Evolutionary conservation across 37 sponge, comb jelly and placozoan genomes (phyloP).

Genomic region (Diacarnus erythraeanus): DNA sequence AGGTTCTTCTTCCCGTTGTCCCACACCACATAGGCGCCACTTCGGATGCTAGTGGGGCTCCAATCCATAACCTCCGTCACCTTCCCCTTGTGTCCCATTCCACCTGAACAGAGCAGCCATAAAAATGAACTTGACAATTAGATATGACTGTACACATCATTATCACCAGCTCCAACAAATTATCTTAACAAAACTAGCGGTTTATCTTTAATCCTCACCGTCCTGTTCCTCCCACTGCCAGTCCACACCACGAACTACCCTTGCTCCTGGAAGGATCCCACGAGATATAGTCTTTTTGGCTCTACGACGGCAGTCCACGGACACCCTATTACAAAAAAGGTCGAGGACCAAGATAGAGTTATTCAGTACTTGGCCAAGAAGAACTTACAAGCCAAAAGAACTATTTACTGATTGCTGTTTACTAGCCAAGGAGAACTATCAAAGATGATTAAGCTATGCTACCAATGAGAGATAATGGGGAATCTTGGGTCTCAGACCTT

Average conservation of each 20-base stretch:
- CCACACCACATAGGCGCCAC: constrained; percentile 82
- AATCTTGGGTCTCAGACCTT: too few relatives aligned
- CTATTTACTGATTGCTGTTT: too few relatives aligned
- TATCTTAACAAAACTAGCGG: not conserved
- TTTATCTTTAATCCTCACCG: constrained; percentile 41
- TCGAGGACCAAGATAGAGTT: too few relatives aligned
- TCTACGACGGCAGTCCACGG: constrained; percentile 41
- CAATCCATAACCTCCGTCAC: constrained; percentile 74
- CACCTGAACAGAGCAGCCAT: too few relatives aligned
- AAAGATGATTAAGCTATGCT: too few relatives aligned
- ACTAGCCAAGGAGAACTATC: too few relatives aligned
- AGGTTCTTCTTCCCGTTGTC: constrained; percentile 72
- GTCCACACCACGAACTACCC: constrained; percentile 80
- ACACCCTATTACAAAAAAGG: too few relatives aligned
- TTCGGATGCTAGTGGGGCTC: constrained; percentile 41
- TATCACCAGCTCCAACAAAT: too few relatives aligned
- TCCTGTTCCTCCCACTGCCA: constrained; percentile 93
- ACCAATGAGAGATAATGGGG: too few relatives aligned
- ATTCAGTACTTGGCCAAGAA: too few relatives aligned
- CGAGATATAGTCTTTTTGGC: constrained; percentile 67
- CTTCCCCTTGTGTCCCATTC: constrained; percentile 69
- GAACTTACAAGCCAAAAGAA: too few relatives aligned
- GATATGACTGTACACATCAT: not conserved
- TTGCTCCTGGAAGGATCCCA: constrained; percentile 79
- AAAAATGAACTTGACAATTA: too few relatives aligned